Evolutionary conservation across 2,888 invertebrate species (phyloP).

Genomic region (Pediacus dermestoides): DNA sequence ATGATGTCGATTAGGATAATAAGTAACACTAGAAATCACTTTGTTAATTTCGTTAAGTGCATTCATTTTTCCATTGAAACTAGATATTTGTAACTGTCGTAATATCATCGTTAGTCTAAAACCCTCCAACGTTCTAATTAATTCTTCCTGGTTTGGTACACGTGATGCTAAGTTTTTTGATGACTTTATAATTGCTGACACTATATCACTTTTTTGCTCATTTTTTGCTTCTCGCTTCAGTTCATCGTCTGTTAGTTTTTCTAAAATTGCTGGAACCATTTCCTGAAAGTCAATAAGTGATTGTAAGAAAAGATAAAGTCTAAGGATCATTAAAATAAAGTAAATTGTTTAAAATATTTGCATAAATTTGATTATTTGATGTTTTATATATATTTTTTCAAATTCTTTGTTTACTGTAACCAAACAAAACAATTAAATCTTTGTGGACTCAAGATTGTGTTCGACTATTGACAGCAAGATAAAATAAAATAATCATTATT

Average conservation of each 20-base stretch:
- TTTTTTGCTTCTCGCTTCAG: conserved; percentile 92
- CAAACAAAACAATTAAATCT: too few relatives aligned
- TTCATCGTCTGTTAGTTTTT: conserved; percentile 92
- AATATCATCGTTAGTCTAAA: conserved; percentile 96
- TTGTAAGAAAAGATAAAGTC: too few relatives aligned
- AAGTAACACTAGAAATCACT: conserved; percentile 86
- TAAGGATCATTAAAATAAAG: too few relatives aligned
- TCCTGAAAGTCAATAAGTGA: too few relatives aligned
- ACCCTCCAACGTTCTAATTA: conserved; percentile 77
- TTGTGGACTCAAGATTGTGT: too few relatives aligned
- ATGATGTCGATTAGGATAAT: conserved; percentile 76
- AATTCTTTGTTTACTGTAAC: too few relatives aligned
- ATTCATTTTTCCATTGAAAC: conserved; percentile 99
- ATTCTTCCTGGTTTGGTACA: conserved; percentile 79
- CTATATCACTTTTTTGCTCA: conserved; percentile 93
- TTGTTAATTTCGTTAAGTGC: conserved; percentile 98
- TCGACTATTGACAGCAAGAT: too few relatives aligned
- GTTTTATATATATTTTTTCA: too few relatives aligned
- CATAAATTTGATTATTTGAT: too few relatives aligned
- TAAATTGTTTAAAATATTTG: too few relatives aligned
- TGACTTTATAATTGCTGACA: conserved; percentile 90
- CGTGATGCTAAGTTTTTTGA: conserved; percentile 85
- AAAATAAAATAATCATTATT: too few relatives aligned
- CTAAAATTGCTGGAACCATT: conserved; percentile 84
- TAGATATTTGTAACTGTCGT: conserved; percentile 85